Conservation (phyloP, 2,888 invertebrate species). For the Noctua fimbriata region DNA sequence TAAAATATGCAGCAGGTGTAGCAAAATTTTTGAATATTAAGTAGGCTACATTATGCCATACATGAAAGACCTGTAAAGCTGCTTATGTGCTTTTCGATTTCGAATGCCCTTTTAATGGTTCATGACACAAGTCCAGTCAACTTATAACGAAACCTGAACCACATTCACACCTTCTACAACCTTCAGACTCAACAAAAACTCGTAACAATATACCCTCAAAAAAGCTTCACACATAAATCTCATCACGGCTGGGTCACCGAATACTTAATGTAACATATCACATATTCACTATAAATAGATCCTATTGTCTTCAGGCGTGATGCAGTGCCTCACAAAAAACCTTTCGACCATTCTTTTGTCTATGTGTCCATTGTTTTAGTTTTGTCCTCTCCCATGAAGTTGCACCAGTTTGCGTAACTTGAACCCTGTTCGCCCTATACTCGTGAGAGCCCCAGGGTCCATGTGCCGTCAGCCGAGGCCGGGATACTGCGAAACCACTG, state of each 20-base stretch:
- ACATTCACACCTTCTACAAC: slow-evolving; percentile 28
- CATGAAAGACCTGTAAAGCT: background rate
- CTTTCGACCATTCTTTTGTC: slow-evolving; percentile 70
- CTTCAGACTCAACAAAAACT: slow-evolving; percentile 39
- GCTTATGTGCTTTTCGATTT: background rate
- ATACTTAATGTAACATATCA: slow-evolving; percentile 55
- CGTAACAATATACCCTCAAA: slow-evolving; percentile 51
- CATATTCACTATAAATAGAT: slow-evolving; percentile 59
- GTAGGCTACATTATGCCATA: background rate
- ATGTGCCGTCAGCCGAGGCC: slow-evolving; percentile 55
- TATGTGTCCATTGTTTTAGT: slow-evolving; percentile 64
- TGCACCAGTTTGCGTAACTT: slow-evolving; percentile 67
- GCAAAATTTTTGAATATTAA: background rate
- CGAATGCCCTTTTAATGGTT: background rate
- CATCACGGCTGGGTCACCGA: slow-evolving; percentile 53
- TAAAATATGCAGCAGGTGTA: background rate
- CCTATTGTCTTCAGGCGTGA: slow-evolving; percentile 64
- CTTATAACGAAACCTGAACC: slow-evolving; percentile 5
- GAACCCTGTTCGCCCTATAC: slow-evolving; percentile 66
- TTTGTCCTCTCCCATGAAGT: slow-evolving; percentile 71
- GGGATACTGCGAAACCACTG: slow-evolving; percentile 56
- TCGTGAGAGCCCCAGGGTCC: slow-evolving; percentile 69
- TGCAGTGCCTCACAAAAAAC: slow-evolving; percentile 66
- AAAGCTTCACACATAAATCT: slow-evolving; percentile 65
- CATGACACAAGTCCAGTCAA: background rate